These are phyloP conservation scores for Lasiurus cinereus DNA, from an alignment of 2,113 vertebrate species.

Conservation along the genomic window DNA sequence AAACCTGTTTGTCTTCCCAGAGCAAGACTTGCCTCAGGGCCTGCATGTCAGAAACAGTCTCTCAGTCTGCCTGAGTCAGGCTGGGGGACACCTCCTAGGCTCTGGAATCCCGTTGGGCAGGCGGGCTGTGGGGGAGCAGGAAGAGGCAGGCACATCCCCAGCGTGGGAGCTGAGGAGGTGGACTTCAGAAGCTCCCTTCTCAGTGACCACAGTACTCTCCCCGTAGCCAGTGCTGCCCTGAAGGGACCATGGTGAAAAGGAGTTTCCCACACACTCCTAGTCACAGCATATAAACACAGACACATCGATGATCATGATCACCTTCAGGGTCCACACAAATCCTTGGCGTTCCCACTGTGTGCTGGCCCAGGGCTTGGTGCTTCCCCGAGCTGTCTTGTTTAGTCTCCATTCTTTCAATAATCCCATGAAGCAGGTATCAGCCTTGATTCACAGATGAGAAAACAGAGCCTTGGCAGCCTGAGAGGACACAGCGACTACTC, in stretches of 20 bases:
- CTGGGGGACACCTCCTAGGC: slow-evolving; percentile 1
- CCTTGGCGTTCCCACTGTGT: not conserved
- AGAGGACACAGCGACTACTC: not conserved
- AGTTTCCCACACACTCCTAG: not conserved
- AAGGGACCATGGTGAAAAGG: not conserved
- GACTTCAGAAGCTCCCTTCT: not conserved
- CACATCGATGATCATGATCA: not conserved
- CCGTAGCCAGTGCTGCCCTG: not conserved
- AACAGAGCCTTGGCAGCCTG: not conserved
- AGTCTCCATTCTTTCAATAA: not conserved
- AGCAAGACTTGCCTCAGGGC: slow-evolving; percentile 63
- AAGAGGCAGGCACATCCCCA: not conserved
- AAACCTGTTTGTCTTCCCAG: slow-evolving; percentile 73
- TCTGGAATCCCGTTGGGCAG: slow-evolving; percentile 56
- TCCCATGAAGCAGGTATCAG: not conserved
- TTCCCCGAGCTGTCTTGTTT: not conserved
- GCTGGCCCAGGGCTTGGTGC: not conserved
- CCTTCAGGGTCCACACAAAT: not conserved
- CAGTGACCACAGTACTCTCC: not conserved
- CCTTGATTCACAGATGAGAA: not conserved
- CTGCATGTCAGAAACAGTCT: not conserved
- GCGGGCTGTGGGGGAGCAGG: not conserved
- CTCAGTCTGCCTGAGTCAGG: slow-evolving; percentile 50
- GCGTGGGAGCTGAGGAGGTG: slow-evolving; percentile 60
- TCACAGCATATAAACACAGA: not conserved